A percentile compares a stretch with the other conserved stretches of the same genome.
These are phyloP conservation scores for Rhyacophila evoluta DNA, from an alignment of 2,888 invertebrate species.

Conservation along the genomic window DNA sequence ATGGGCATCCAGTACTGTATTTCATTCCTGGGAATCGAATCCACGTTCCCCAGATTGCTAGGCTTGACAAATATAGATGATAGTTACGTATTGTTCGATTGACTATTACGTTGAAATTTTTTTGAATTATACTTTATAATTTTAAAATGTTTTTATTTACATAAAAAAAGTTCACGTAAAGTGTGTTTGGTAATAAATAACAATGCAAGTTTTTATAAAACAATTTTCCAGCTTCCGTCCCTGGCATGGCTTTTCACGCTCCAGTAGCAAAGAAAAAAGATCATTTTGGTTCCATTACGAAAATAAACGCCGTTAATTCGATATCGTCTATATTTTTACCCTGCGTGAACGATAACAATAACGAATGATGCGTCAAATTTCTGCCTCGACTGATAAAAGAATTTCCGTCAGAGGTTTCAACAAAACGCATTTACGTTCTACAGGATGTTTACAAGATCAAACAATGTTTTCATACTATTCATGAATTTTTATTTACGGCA, in stretches of 20 bases:
- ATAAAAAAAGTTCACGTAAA: too few species aligned
- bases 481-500: too few species aligned
- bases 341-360: conserved; percentile 47
- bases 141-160: too few species aligned
- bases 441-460: background rate
- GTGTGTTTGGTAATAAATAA: too few species aligned
- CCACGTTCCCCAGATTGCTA: too few species aligned
- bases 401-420: conserved; percentile 39
- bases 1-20: too few species aligned
- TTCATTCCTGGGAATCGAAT: too few species aligned
- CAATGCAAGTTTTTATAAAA: background rate
- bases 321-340: conserved; percentile 42
- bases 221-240: conserved; percentile 32
- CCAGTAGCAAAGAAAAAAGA: conserved; percentile 26
- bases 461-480: too few species aligned
- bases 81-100: too few species aligned
- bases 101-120: too few species aligned
- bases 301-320: conserved; percentile 50
- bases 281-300: conserved; percentile 30
- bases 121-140: too few species aligned
- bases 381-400: conserved; percentile 49
- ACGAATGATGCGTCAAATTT: conserved; percentile 54
- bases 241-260: conserved; percentile 38
- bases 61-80: too few species aligned
- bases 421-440: conserved; percentile 34